Percentiles rank a stretch among this genome's conserved stretches.
Conservation (phyloP, 1,140 invertebrate species). For the Pseudomyrmex dendroicus region DNA sequence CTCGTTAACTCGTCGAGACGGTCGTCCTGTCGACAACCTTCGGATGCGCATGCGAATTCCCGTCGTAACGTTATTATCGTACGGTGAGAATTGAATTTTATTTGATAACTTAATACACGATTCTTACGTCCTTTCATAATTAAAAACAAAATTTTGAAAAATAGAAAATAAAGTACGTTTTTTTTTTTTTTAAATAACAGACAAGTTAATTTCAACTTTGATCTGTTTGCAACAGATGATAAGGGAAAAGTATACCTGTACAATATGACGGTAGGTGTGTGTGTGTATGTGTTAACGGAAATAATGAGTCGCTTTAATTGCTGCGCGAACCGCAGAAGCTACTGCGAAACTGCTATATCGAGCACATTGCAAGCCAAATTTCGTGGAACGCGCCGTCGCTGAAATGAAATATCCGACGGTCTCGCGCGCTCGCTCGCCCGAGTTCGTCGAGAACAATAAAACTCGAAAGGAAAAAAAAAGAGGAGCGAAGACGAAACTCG, state of each 20-base stretch:
- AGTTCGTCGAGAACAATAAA: conserved; percentile 53
- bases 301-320: neutral
- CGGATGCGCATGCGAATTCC: conserved; percentile 8
- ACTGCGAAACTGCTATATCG: conserved; percentile 33
- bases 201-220: too few relatives aligned
- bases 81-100: neutral
- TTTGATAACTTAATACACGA: neutral
- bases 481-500: conserved; percentile 10
- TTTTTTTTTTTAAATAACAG: too few relatives aligned
- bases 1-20: conserved; percentile 33
- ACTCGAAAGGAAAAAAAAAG: neutral
- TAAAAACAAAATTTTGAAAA: too few relatives aligned
- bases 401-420: conserved; percentile 72
- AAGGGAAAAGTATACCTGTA: too few relatives aligned
- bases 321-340: neutral
- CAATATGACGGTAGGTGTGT: too few relatives aligned
- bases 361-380: conserved; percentile 36
- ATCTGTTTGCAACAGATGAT: too few relatives aligned
- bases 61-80: neutral
- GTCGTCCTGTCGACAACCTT: conserved; percentile 28
- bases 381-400: conserved; percentile 50
- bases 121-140: too few relatives aligned
- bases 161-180: too few relatives aligned
- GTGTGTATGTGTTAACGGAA: conserved; percentile 28
- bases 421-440: conserved; percentile 66